Base-by-base conservation (phyloP, 2,113 vertebrate species). In the Centropus bengalensis region DNA sequence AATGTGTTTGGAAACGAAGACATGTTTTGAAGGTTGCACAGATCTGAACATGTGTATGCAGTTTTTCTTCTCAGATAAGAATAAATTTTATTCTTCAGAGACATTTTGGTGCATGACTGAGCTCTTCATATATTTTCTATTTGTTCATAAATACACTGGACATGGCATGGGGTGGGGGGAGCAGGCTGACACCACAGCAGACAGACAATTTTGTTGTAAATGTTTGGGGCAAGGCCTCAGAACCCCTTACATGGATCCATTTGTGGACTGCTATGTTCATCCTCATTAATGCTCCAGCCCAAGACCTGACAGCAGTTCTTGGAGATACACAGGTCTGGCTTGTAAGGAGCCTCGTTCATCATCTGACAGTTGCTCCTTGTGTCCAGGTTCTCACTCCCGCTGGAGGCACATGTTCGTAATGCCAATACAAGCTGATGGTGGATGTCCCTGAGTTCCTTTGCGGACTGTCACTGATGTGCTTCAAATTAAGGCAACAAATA, bases 1-100 rank as follows among this genome's bases (percentile, higher is more conserved):
- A 28, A 18, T 47, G 74, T 91, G 44, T 89, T 93, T 66, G 71
- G 91, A 96, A 96, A 84, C 56, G 26, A 91, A 91, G 70, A 94
- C 60, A 38, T 93, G 88, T 96, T 81, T 95, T 97, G 85, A 98
- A 97, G 89, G 93, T 81, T 93, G 91, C 54, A 10, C 66, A 94
- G 74, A 94, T 95, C 90, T 95, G 96, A 97, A 96, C 67, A 85
- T 90, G 93, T 90, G 88, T 93, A 83, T 91, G 95, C 79, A 67
- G 63, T 94, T 94, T 97, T 76, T 97, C 36, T 36, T 36, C 36
- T 90, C 90, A 84, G 64, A 58, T 89, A 58, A 70, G 95, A 96
- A 98, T 69, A 70, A 97, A 59, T 68, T 92, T 84, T 86, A 63
- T 95, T 97, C 96, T 96, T 90, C 96, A 94, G 82, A 73, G 96